These are phyloP conservation scores for Gerris lacustris DNA, from an alignment of 2,888 invertebrate species.

Conservation along the genomic window DNA sequence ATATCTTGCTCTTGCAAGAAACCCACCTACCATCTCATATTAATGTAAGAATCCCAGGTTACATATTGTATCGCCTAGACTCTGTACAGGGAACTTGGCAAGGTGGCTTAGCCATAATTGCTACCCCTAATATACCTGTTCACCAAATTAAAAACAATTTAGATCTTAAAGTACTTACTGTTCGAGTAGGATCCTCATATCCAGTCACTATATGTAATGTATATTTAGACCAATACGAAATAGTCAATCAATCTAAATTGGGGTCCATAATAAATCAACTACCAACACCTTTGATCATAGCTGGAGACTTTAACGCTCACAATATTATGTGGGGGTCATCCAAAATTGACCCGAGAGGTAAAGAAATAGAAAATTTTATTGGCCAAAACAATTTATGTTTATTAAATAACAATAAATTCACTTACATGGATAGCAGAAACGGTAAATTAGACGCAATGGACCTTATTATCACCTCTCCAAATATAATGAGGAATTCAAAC, in stretches of 20 bases:
- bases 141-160: background rate
- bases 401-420: background rate
- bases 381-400: background rate
- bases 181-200: background rate
- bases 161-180: background rate
- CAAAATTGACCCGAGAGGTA: background rate
- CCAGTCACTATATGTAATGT: background rate
- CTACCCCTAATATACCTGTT: background rate
- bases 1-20: background rate
- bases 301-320: background rate
- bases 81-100: background rate
- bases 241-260: background rate
- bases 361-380: background rate
- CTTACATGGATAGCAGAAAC: background rate
- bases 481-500: background rate
- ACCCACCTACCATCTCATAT: background rate
- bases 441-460: background rate
- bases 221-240: background rate
- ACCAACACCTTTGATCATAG: background rate
- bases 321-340: background rate
- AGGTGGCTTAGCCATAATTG: background rate
- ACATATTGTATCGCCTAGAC: background rate
- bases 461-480: background rate
- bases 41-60: background rate
- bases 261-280: background rate